Base-by-base conservation (phyloP, 2,113 vertebrate species). In the Diadophis punctatus region DNA sequence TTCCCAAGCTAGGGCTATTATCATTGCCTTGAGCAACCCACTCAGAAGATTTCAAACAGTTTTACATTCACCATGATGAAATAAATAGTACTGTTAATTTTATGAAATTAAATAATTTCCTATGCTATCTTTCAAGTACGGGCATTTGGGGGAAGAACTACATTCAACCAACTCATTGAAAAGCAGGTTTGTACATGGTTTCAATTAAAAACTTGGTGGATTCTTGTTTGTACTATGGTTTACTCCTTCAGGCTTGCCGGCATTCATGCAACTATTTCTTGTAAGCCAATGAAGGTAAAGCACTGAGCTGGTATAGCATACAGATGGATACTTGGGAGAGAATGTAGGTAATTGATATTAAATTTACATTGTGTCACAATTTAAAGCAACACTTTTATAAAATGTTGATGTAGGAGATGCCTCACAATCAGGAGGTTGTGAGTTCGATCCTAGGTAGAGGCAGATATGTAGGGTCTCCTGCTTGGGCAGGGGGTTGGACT, bases 21-120 rank as follows among this genome's bases (percentile, higher is more conserved):
- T 52, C 88, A 89, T 39, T 55, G 87, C 92, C 88, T 85, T 51
- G 22, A 51, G 92, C 87, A 92, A 90, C 46, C 25, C 30, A 27
- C 92, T 93, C 60, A 90, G 56, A 90, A 93, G 55, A 89, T 90
- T 90, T 93, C 30, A 52, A 90, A 63, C 60, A 90, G 88, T 86
- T 90, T 52, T 20, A 63, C 30, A 60, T 86, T 90, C 58, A 93
- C 74, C 8, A 80, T 20, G 7, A 43, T 80, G 74, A 80, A 22
- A 80, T 80, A 43, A 80, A 80, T 22, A 23, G 74, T 43, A 43
- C 30, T 25, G 48, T 91, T 87, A 63, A 91, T 58, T 12, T 34
- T 74, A 74, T 11, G 23, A 80, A 80, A 80, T 80, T 43, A 80
- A 80, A 80, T 80, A 80, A 80, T 80, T 80, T 43, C 53, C 53